These are phyloP conservation scores for Nasalis larvatus DNA, from an alignment of 2,113 vertebrate species.

Conservation along the genomic window DNA sequence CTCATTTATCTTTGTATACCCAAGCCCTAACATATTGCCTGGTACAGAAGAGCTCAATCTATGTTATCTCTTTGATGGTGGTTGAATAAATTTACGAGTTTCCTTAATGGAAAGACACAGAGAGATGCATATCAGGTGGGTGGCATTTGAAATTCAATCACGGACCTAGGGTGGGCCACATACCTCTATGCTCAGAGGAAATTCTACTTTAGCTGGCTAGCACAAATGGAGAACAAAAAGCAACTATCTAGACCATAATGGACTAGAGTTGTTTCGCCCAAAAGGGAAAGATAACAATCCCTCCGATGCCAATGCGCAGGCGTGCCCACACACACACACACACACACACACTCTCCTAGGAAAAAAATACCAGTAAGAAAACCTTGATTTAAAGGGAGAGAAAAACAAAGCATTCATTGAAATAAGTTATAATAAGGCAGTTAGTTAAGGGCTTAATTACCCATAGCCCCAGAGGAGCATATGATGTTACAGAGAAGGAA, in stretches of 20 bases:
- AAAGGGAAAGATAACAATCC: slow-evolving; percentile 4
- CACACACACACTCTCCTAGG: background rate
- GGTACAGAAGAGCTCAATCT: background rate
- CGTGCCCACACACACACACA: no score
- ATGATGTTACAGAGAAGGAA: slow-evolving; percentile 41
- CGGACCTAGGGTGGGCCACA: background rate
- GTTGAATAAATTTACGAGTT: background rate
- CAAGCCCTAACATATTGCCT: background rate
- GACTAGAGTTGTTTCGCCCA: background rate
- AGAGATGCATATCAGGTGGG: background rate
- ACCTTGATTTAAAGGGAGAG: slow-evolving; percentile 42
- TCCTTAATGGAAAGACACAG: background rate
- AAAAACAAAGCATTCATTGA: slow-evolving; percentile 42
- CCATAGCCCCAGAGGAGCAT: background rate
- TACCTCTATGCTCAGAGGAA: background rate
- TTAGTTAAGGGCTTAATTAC: slow-evolving; percentile 64
- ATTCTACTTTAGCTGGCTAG: background rate
- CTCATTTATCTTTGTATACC: background rate
- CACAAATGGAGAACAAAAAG: background rate
- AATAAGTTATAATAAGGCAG: slow-evolving; percentile 50
- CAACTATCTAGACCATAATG: background rate
- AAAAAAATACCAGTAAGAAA: slow-evolving; percentile 1
- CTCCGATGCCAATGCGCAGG: background rate
- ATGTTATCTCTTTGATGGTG: background rate
- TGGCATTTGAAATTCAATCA: background rate